Evolutionary conservation across 2,888 invertebrate genomes (phyloP).

Genomic region (Aquatica leii): DNA sequence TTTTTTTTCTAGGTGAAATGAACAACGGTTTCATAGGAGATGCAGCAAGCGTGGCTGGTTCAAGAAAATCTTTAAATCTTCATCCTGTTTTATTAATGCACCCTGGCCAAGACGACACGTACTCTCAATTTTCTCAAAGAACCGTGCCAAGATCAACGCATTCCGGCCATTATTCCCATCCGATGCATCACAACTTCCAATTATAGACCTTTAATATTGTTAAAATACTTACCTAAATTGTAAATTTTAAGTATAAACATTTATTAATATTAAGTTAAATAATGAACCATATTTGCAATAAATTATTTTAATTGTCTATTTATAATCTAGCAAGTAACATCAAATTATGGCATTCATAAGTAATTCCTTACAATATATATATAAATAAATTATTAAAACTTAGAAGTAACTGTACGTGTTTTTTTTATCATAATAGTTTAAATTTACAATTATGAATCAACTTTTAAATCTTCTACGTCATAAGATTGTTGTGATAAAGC

Average conservation of each 20-base stretch:
- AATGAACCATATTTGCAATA: too few species aligned
- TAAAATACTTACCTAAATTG: too few species aligned
- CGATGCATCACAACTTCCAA: conserved; percentile 70
- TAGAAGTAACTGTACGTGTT: not conserved
- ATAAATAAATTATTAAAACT: not conserved
- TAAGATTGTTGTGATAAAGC: too few species aligned
- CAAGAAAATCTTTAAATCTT: conserved; percentile 84
- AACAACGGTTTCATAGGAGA: conserved; percentile 89
- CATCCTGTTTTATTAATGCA: conserved; percentile 88
- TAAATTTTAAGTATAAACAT: too few species aligned
- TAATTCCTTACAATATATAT: conserved; percentile 2
- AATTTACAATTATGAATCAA: too few species aligned
- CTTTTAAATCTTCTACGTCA: too few species aligned
- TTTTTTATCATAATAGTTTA: too few species aligned
- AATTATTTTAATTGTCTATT: too few species aligned
- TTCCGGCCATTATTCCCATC: conserved; percentile 59
- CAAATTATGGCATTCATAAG: conserved; percentile 14
- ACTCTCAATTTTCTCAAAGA: conserved; percentile 81
- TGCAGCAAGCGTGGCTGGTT: conserved; percentile 81
- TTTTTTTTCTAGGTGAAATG: conserved; percentile 76
- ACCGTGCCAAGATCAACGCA: conserved; percentile 62
- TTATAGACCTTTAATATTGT: conserved; percentile 16
- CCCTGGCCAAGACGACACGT: conserved; percentile 73
- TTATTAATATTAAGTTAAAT: too few species aligned
- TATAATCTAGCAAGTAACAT: conserved; percentile 6